phyloP scores from a whole-genome alignment of 2,888 invertebrate species.

The Melanostoma mellinum region DNA sequence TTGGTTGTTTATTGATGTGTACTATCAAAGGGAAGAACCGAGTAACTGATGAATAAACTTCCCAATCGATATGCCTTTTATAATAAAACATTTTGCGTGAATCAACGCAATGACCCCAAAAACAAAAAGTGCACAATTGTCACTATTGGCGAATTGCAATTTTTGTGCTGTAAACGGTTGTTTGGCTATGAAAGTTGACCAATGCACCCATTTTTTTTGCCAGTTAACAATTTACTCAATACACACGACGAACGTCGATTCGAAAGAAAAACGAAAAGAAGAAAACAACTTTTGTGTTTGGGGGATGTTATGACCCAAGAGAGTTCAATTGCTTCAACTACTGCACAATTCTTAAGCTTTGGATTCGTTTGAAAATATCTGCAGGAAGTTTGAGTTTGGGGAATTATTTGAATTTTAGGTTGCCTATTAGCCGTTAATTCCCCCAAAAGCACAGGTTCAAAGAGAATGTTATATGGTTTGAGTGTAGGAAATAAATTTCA shows the following conservation, averaged over 20 bases:
- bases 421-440: conserved; percentile 31
- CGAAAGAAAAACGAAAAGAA: conserved; percentile 26
- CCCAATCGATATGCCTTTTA: conserved; percentile 34
- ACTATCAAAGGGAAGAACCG: conserved; percentile 43
- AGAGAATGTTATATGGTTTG: conserved; percentile 15
- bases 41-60: conserved; percentile 41
- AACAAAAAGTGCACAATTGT: not conserved
- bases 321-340: conserved; percentile 42
- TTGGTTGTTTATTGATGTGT: not conserved
- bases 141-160: not conserved
- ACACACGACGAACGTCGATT: conserved; percentile 4
- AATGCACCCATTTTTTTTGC: not conserved
- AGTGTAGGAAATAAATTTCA: not conserved
- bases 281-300: conserved; percentile 26
- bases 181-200: not conserved
- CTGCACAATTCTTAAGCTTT: conserved; percentile 40
- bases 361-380: conserved; percentile 16
- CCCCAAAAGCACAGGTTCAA: conserved; percentile 29
- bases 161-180: not conserved
- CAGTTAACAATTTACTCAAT: conserved; percentile 1
- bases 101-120: not conserved
- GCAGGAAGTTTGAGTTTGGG: not conserved
- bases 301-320: conserved; percentile 24
- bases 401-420: conserved; percentile 27
- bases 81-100: conserved; percentile 15